phyloP scores from a whole-genome alignment of 2,888 invertebrate genomes.

The Isoperla grammatica region DNA sequence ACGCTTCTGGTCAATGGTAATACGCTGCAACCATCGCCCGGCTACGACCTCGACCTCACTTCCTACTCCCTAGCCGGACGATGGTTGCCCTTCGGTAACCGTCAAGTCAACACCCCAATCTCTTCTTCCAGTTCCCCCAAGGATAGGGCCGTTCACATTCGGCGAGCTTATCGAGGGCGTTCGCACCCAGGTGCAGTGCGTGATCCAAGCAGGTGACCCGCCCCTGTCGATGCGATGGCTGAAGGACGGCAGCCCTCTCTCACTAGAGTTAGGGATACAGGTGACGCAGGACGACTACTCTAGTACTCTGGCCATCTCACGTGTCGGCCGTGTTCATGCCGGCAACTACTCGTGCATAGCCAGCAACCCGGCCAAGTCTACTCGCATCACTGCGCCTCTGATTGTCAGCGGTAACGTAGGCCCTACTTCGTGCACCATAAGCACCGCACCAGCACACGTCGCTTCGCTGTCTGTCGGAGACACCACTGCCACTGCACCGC shows the following conservation, averaged over 20 bases:
- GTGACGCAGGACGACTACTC: constrained; percentile 38
- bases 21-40: constrained; percentile 4
- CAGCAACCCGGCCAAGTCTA: constrained; percentile 36
- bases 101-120: constrained; percentile 11
- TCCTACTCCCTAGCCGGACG: constrained; percentile 12
- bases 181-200: constrained; percentile 43
- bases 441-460: constrained; percentile 19
- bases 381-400: constrained; percentile 36
- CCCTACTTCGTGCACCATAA: constrained; percentile 18
- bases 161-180: constrained; percentile 36
- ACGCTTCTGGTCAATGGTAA: constrained; percentile 39
- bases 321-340: constrained; percentile 40
- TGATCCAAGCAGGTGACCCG: constrained; percentile 46
- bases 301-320: constrained; percentile 40
- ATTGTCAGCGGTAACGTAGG: constrained; percentile 35
- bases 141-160: constrained; percentile 38
- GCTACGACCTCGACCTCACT: not conserved
- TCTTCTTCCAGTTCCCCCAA: constrained; percentile 34
- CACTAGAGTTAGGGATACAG: constrained; percentile 39
- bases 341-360: constrained; percentile 39
- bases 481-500: constrained; percentile 26
- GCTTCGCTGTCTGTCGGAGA: constrained; percentile 18
- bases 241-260: constrained; percentile 44
- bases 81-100: not conserved
- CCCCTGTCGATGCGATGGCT: constrained; percentile 46